Evolutionary conservation across 2,797 vertebrate genomes (phyloP).

Genomic region (Micrastur ruficollis): DNA sequence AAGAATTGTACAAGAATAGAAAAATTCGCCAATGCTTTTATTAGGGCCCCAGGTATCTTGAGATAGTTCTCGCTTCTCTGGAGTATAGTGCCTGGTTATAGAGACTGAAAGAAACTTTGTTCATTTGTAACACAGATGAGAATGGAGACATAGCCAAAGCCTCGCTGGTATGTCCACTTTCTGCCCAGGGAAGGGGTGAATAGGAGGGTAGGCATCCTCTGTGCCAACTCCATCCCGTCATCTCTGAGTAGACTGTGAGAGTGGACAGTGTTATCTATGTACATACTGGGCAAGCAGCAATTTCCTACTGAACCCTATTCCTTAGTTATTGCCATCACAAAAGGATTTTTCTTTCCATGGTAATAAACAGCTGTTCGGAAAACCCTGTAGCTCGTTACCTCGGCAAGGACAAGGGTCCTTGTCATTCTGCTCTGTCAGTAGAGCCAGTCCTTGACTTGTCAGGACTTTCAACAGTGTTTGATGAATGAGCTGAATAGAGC

Average conservation of each 20-base stretch:
- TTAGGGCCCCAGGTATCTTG: neutral
- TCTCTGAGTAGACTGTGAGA: neutral
- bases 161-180: neutral
- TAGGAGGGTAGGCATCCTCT: neutral
- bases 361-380: neutral
- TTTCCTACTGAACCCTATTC: neutral
- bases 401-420: too few relatives aligned
- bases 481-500: neutral
- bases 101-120: neutral
- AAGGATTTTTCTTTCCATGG: neutral
- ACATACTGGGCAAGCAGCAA: neutral
- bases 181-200: neutral
- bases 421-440: neutral
- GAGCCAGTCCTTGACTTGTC: neutral
- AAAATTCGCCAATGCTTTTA: neutral
- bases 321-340: neutral
- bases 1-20: neutral
- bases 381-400: neutral
- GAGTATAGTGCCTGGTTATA: neutral
- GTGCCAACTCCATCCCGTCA: neutral
- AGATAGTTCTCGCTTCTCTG: neutral
- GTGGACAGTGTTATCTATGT: neutral
- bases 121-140: neutral
- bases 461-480: neutral
- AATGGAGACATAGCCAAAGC: rapidly evolving